Conservation (phyloP, 1,140 invertebrate species). For the Acromyrmex echinatior region DNA sequence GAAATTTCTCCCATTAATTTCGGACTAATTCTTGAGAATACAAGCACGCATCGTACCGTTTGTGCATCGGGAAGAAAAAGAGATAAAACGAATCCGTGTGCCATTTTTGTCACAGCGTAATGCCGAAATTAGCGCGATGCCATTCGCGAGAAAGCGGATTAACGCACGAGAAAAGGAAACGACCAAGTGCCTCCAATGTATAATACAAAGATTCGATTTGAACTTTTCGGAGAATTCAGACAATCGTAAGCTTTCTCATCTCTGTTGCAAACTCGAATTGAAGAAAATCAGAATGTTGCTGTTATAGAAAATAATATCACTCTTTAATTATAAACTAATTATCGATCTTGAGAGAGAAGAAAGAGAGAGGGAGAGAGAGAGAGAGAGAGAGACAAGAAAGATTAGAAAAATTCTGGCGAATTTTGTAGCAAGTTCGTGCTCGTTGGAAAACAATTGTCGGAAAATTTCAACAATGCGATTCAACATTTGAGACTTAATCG, state of each 20-base stretch:
- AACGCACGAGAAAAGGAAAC: neutral
- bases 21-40: neutral
- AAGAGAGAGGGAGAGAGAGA: too few species aligned
- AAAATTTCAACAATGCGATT: neutral
- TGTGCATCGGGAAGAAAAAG: conserved; percentile 22
- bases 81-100: neutral
- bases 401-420: neutral
- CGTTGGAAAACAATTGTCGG: neutral
- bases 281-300: neutral
- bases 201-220: neutral
- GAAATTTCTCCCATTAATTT: neutral
- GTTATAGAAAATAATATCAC: neutral
- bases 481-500: neutral
- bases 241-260: neutral
- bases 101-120: conserved; percentile 53
- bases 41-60: conserved; percentile 1
- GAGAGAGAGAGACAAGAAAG: neutral
- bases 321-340: neutral
- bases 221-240: neutral
- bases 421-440: neutral
- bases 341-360: neutral
- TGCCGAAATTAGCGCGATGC: conserved; percentile 56
- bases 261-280: neutral
- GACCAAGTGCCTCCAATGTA: neutral
- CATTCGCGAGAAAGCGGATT: conserved; percentile 29